Evolutionary conservation across 2,113 vertebrate genomes (phyloP).

Genomic region (Acrocephalus kingi): DNA sequence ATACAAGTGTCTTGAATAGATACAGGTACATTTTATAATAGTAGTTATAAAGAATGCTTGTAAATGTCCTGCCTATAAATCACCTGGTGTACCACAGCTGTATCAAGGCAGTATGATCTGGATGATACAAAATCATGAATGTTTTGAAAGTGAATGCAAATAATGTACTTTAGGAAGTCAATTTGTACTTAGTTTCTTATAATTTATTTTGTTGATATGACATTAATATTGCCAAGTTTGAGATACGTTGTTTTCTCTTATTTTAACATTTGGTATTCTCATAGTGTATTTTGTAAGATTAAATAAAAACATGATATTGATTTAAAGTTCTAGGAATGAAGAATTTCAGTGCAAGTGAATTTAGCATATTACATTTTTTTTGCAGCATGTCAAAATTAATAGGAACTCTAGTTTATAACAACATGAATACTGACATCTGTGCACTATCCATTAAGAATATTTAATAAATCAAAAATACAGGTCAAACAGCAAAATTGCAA

Average conservation of each 20-base stretch:
- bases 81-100: neutral
- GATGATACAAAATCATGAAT: neutral
- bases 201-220: neutral
- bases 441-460: slow-evolving; percentile 19
- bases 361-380: slow-evolving; percentile 4
- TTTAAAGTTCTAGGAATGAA: slow-evolving; percentile 20
- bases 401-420: slow-evolving; percentile 10
- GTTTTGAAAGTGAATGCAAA: neutral
- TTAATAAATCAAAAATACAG: slow-evolving; percentile 54
- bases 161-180: neutral
- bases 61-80: neutral
- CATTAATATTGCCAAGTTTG: neutral
- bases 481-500: slow-evolving; percentile 35
- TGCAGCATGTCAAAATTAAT: neutral
- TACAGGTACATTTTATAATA: neutral
- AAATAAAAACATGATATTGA: neutral
- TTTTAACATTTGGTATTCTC: neutral
- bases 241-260: neutral
- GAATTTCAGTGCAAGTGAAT: neutral
- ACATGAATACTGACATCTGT: slow-evolving; percentile 26
- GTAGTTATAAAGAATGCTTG: neutral
- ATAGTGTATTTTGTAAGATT: neutral
- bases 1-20: neutral
- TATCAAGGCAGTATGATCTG: neutral
- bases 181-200: neutral